Evolutionary conservation across 2,888 invertebrate species (phyloP).

Genomic region (Leucozona laternaria): DNA sequence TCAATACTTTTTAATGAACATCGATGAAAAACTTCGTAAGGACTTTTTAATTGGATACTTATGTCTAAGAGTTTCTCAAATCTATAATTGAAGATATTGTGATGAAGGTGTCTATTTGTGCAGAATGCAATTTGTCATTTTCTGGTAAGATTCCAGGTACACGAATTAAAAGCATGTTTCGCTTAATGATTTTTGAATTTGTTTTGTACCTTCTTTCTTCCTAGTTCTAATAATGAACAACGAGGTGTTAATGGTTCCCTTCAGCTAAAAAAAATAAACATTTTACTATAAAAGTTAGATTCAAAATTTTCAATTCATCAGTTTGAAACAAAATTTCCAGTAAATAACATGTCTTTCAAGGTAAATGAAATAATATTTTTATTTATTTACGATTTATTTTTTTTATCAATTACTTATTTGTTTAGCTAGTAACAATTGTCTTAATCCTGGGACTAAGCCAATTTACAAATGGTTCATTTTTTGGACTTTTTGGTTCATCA

Average conservation of each 20-base stretch:
- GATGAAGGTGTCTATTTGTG: not conserved
- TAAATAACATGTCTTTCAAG: conserved; percentile 43
- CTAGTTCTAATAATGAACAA: not conserved
- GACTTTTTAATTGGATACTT: conserved; percentile 17
- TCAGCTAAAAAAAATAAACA: not conserved
- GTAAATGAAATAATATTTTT: conserved; percentile 3
- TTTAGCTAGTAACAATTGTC: conserved; percentile 31
- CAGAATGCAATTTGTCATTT: conserved; percentile 8
- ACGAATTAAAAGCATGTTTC: conserved; percentile 16
- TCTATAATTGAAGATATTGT: not conserved
- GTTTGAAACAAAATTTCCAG: not conserved
- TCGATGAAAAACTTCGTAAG: not conserved
- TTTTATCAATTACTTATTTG: not conserved
- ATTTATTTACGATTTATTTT: not conserved
- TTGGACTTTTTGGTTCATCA: conserved; percentile 52
- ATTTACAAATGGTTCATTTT: conserved; percentile 32
- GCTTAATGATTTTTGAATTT: conserved; percentile 29
- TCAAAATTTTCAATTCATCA: not conserved
- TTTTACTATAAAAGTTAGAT: conserved; percentile 36
- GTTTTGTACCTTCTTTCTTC: not conserved
- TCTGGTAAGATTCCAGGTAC: not conserved
- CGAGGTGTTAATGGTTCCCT: not conserved
- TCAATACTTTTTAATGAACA: not conserved
- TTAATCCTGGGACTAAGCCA: conserved; percentile 21
- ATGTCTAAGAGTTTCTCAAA: not conserved